phyloP scores from a whole-genome alignment of 2,113 vertebrate species.

The Hepsetus odoe region DNA sequence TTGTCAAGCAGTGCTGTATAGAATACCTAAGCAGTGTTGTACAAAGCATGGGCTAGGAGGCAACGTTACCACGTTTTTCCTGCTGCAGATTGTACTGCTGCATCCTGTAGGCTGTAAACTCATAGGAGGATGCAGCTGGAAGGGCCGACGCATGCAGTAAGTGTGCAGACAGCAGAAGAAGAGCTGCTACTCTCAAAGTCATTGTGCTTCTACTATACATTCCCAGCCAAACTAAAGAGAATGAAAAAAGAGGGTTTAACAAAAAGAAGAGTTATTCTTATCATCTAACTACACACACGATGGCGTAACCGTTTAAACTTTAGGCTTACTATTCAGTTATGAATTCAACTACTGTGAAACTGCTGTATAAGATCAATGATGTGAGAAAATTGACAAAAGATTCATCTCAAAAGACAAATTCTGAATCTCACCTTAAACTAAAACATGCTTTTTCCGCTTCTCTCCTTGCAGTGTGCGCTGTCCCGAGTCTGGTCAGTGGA shows the following conservation, averaged over 20 bases:
- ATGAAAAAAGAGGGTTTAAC: not conserved
- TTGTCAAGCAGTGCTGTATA: too few relatives aligned
- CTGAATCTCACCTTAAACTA: constrained; percentile 8
- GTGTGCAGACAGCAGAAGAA: constrained; percentile 63
- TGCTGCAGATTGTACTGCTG: constrained; percentile 74
- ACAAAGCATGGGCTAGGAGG: not conserved
- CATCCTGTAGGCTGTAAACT: constrained; percentile 78
- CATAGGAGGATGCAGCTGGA: constrained; percentile 69
- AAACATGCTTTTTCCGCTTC: not conserved
- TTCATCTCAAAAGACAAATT: not conserved
- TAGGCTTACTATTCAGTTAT: not conserved
- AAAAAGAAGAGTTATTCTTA: too few relatives aligned
- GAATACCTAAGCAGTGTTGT: too few relatives aligned
- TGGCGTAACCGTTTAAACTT: not conserved
- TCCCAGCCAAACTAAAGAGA: constrained; percentile 27
- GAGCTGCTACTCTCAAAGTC: constrained; percentile 41
- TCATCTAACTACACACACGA: too few relatives aligned
- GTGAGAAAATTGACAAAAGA: not conserved
- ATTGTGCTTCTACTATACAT: constrained; percentile 47
- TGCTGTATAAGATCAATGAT: too few relatives aligned
- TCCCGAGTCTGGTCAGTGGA: constrained; percentile 12
- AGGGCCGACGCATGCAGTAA: constrained; percentile 63
- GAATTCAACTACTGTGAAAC: too few relatives aligned
- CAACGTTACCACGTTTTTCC: constrained; percentile 66
- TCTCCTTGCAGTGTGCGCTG: not conserved